phyloP scores from a whole-genome alignment of 2,797 vertebrate genomes.

The Coregonus sp. region DNA sequence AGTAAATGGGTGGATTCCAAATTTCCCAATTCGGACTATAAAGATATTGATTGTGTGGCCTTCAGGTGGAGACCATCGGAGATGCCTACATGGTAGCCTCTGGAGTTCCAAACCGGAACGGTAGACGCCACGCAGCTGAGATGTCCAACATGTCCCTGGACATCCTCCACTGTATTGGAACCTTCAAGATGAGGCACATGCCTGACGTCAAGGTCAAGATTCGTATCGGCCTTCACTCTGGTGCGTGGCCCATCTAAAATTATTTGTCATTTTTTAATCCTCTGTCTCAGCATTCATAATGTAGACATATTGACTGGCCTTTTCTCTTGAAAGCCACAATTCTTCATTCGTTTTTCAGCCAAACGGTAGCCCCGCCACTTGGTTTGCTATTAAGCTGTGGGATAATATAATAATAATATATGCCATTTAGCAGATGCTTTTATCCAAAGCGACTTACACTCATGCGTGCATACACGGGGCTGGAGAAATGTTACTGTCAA shows the following conservation, averaged over 20 bases:
- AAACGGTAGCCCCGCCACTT: background rate
- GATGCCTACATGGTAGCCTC: conserved; percentile 92
- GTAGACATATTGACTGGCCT: background rate
- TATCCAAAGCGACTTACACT: too few relatives aligned
- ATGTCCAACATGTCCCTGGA: conserved; percentile 91
- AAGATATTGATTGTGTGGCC: background rate
- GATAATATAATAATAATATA: too few relatives aligned
- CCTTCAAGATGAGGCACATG: conserved; percentile 89
- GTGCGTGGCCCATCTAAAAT: conserved; percentile 59
- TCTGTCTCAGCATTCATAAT: background rate
- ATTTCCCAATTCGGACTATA: background rate
- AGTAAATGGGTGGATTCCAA: background rate
- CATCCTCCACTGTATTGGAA: conserved; percentile 83
- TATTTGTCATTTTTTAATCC: background rate
- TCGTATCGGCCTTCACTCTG: conserved; percentile 87
- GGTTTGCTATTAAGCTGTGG: too few relatives aligned
- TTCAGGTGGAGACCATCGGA: conserved; percentile 86
- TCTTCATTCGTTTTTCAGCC: background rate
- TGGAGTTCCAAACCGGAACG: conserved; percentile 85
- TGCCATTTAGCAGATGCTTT: too few relatives aligned
- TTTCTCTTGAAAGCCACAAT: background rate
- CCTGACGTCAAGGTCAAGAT: conserved; percentile 87
- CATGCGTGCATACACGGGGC: too few relatives aligned
- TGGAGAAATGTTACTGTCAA: too few relatives aligned
- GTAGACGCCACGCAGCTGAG: conserved; percentile 82